Evolutionary conservation across 2,113 vertebrate genomes (phyloP), one percentile per base, ranked within the genome.

Genomic region (Odocoileus hemionus): DNA sequence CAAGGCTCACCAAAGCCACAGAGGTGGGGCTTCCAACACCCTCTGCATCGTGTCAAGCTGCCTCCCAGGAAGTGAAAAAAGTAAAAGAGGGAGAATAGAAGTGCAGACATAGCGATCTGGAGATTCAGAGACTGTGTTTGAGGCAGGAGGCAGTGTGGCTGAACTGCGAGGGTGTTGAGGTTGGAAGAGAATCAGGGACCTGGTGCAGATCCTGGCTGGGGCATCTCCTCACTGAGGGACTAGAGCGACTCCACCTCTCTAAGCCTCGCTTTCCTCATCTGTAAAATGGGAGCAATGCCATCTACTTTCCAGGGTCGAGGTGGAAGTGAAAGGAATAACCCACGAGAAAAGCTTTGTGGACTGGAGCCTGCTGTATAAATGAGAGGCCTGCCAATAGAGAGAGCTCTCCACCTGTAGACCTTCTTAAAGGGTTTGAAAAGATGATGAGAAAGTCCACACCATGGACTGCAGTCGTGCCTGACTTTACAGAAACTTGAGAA

Each of bases 311-410:
- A 16, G 83, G 26, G 25, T 11, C 3, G 2, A 17, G 7, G 16
- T 57, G 47, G 28, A 47, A 30, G 11, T 52, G 76, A 54, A 19
- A 78, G 25, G 15, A 87, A 55, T 26, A 67, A 12, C 36, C 13
- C 26, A 9, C 0, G 0, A 14, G 4, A 60, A 54, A 64, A 87
- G n/a, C 85, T 17, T 13, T 54, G 61, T 21, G 55, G 60, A 33
- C n/a, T 0, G 15, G 25, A 43, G 33, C 52, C 25, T 5, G 0
- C 11, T 8, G 0, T 26, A 0, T 28, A 58, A 36, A 82, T 13
- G 33, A n/a, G 50, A 76, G 30, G 17, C 30, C 33, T 54, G 11
- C 25, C 26, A 45, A 3, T 23, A 47, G 84, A 86, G 39, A 14
- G 28, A 2, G 70, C 39, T 25, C 52, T 12, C 21, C 2, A 0